Percentiles rank a stretch among this genome's conserved stretches.
Conservation (phyloP, 2,797 vertebrate genomes). For the Cyprinella venusta region DNA sequence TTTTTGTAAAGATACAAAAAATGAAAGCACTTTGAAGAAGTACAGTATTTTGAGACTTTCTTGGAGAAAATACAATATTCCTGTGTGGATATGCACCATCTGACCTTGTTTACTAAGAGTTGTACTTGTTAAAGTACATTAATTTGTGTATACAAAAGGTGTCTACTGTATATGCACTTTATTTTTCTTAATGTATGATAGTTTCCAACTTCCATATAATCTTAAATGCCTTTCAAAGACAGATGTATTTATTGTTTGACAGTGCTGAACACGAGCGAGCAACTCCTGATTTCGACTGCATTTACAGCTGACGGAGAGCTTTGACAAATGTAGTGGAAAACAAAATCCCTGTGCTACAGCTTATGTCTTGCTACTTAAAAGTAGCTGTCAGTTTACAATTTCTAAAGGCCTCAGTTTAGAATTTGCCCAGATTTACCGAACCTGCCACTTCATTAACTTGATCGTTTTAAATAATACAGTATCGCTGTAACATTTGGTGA, state of each 20-base stretch:
- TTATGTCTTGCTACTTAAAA: constrained; percentile 46
- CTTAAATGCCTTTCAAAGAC: constrained; percentile 62
- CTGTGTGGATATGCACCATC: constrained; percentile 59
- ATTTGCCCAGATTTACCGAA: constrained; percentile 44
- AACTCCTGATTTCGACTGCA: constrained; percentile 26
- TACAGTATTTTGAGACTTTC: constrained; percentile 62
- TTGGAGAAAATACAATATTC: constrained; percentile 53
- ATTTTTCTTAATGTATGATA: constrained; percentile 65
- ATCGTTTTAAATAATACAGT: constrained; percentile 27
- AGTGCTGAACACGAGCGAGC: constrained; percentile 22
- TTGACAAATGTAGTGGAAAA: constrained; percentile 47
- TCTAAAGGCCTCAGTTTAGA: constrained; percentile 50
- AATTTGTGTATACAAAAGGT: constrained; percentile 66
- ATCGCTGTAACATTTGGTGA: constrained; percentile 50
- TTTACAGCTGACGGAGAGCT: constrained; percentile 32
- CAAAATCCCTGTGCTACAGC: constrained; percentile 37
- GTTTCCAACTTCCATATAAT: constrained; percentile 61
- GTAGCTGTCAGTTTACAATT: constrained; percentile 59
- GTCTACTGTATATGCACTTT: constrained; percentile 70
- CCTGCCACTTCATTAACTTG: constrained; percentile 32
- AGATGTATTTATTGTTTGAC: constrained; percentile 43
- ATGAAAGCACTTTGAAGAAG: constrained; percentile 55
- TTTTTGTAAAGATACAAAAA: constrained; percentile 60
- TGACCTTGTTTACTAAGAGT: constrained; percentile 68
- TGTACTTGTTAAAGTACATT: constrained; percentile 67